Conservation (phyloP, 2,888 invertebrate genomes). For the Artemia sinica region DNA sequence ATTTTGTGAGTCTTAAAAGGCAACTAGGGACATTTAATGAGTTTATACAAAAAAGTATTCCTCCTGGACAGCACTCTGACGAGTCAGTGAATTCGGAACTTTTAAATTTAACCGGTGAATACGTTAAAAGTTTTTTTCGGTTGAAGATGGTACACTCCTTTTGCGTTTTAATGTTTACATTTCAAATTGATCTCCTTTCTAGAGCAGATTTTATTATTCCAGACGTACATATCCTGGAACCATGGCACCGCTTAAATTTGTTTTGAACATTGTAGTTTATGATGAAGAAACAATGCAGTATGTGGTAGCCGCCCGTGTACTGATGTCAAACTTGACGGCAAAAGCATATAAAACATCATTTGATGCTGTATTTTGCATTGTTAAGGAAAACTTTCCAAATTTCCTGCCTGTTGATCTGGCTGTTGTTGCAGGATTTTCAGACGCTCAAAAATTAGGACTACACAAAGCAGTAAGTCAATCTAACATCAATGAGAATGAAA, state of each 20-base stretch:
- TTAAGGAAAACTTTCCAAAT: neutral
- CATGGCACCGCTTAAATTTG: too few species aligned
- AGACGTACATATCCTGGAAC: neutral
- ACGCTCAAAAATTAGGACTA: neutral
- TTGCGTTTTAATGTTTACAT: conserved; percentile 1
- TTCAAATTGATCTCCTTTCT: neutral
- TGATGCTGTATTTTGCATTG: neutral
- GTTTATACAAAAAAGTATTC: neutral
- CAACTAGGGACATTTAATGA: neutral
- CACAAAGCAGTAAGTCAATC: too few species aligned
- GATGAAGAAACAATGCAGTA: neutral
- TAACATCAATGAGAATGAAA: too few species aligned
- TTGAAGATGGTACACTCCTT: neutral
- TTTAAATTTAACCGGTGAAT: neutral
- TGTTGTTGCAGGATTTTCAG: neutral
- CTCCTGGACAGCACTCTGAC: neutral
- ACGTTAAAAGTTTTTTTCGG: neutral
- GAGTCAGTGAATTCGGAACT: neutral
- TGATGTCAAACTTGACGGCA: neutral
- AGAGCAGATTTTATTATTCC: neutral
- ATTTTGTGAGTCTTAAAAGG: neutral
- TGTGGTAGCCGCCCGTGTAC: neutral
- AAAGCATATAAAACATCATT: neutral
- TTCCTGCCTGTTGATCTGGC: neutral
- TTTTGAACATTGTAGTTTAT: too few species aligned